Conservation (phyloP, 2,888 invertebrate species). For the Aphelenchoides bicaudatus region DNA sequence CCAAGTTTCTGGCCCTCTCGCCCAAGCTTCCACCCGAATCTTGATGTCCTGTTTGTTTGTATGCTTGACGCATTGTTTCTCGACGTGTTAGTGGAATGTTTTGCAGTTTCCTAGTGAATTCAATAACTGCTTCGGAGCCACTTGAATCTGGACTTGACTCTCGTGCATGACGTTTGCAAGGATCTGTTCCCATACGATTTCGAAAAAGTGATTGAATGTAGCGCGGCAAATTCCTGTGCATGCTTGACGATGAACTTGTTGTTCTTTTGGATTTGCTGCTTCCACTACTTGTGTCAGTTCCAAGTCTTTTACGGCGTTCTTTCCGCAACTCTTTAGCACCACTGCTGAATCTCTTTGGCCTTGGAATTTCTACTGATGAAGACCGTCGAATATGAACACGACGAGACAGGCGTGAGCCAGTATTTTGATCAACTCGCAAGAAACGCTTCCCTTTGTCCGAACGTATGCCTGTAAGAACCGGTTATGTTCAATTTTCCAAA, state of each 20-base stretch:
- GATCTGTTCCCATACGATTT: slow-evolving; percentile 57
- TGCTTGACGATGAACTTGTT: slow-evolving; percentile 50
- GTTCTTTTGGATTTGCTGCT: slow-evolving; percentile 59
- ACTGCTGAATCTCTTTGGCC: slow-evolving; percentile 56
- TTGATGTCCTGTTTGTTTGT: slow-evolving; percentile 38
- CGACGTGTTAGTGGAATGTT: slow-evolving; percentile 56
- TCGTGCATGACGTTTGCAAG: slow-evolving; percentile 55
- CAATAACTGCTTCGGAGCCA: slow-evolving; percentile 59
- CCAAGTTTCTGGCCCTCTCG: slow-evolving; percentile 16
- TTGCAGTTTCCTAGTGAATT: slow-evolving; percentile 58
- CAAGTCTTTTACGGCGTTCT: slow-evolving; percentile 56
- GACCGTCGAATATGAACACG: slow-evolving; percentile 57
- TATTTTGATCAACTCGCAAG: slow-evolving; percentile 53
- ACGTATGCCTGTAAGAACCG: slow-evolving; percentile 47
- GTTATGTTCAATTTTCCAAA: slow-evolving; percentile 51
- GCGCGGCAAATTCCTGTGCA: slow-evolving; percentile 57
- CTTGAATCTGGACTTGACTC: slow-evolving; percentile 55
- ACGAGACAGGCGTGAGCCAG: slow-evolving; percentile 50
- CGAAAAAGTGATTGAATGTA: slow-evolving; percentile 59
- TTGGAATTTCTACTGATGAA: slow-evolving; percentile 58
- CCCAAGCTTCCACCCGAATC: slow-evolving; percentile 32
- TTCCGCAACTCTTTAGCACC: slow-evolving; percentile 58
- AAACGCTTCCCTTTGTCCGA: slow-evolving; percentile 37
- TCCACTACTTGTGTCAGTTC: slow-evolving; percentile 58
- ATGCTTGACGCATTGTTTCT: slow-evolving; percentile 47